Base-by-base conservation (phyloP, 2,797 vertebrate species). In the Microctenopoma steveboyesi region DNA sequence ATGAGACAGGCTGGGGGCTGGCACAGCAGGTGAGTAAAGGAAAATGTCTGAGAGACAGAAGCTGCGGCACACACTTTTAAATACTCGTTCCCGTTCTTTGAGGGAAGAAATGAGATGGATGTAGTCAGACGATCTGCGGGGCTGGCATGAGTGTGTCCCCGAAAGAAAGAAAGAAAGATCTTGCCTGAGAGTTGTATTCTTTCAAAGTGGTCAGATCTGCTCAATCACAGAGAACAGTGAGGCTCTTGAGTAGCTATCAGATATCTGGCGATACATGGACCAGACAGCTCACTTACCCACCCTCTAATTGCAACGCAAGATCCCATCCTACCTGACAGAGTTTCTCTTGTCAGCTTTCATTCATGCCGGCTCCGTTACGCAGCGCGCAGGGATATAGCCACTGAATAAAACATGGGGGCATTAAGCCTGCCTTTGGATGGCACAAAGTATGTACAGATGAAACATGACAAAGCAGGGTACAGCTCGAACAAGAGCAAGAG, bases 341-440 rank as follows among this genome's bases (percentile, higher is more conserved):
- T 71, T 67, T 87, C 67, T 69, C 72, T 69, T 79, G 79, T 89
- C 86, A 88, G 74, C 79, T 80, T 75, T 60, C 61, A 88, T 87
- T 84, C 76, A 88, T 46, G 53, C 35, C 15, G 27, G 57, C 74
- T 68, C 67, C n/a, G 66, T 78, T 84, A 81, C 64, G 71, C 70
- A 78, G 76, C 70, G 45, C 84, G 80, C 79, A 70, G 76, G 56
- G 37, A 86, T 81, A 84, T 79, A 74, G 73, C 70, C 74, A 22
- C 74, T 91, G 89, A 88, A 92, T 91, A 87, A 92, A 81, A 72
- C 84, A 92, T 87, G 74, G 48, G 69, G 59, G 78, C 71, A 84
- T 84, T 85, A 82, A 69, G 81, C 57, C 71, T 67, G 84, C 69
- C 79, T 78, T 74, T 52, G 25, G 63, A 74, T 64, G 73, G 81